Conservation (phyloP, 2,113 vertebrate genomes). For the Alexandromys fortis region DNA sequence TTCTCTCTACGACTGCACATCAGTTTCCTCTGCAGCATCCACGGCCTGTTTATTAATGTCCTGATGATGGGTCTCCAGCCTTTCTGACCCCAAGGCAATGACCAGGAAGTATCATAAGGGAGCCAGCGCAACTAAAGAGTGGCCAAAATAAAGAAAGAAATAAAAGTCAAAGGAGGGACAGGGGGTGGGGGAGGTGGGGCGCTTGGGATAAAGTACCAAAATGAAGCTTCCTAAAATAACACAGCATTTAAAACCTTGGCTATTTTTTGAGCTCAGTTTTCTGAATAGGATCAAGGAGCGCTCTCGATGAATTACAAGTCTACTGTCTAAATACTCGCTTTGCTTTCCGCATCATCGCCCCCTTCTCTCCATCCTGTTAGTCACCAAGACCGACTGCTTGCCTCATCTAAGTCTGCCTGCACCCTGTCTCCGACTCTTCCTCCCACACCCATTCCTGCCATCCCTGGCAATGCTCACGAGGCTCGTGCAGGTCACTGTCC, state of each 20-base stretch:
- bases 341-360: neutral
- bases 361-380: neutral
- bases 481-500: neutral
- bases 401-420: neutral
- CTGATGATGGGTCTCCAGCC: neutral
- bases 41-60: neutral
- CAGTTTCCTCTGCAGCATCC: neutral
- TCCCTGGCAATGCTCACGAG: neutral
- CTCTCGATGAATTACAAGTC: neutral
- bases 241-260: neutral
- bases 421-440: neutral
- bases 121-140: neutral
- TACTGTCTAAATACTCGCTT: neutral
- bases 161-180: neutral
- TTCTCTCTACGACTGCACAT: neutral
- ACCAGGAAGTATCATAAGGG: neutral
- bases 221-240: neutral
- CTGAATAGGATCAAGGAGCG: neutral
- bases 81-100: neutral
- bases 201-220: neutral
- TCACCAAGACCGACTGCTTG: neutral
- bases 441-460: neutral
- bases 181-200: neutral
- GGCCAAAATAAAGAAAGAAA: neutral
- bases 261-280: neutral